Base-by-base conservation (phyloP, 1,140 invertebrate species). In the Drosophila asahinai region DNA sequence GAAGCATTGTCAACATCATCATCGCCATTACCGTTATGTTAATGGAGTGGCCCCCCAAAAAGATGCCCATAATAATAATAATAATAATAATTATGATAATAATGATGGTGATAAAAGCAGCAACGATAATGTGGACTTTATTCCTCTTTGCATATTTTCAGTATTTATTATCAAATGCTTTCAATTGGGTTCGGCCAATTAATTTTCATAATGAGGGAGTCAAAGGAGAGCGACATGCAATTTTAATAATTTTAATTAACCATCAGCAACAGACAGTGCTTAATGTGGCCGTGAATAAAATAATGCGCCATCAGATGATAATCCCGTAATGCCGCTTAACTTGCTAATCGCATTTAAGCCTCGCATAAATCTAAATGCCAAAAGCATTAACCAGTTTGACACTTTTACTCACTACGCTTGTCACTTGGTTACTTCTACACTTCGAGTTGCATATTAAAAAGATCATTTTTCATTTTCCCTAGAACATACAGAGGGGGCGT, bases 201-300 rank as follows among this genome's bases (percentile, higher is more conserved):
- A 80, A 89, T 83, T 83, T 83, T 57, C 77, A 74, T 73, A 79
- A 80, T 45, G 59, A 73, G 27, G 5, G 27, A 30, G 27, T 30
- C 52, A 40, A 43, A 59, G 27, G n/a, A 33, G 22, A 60, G 60
- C 45, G 55, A 51, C 58, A 65, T 86, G 70, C 65, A 67, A 86
- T 83, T 75, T 87, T 81, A 68, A 81, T 89, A 80, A 61, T 72
- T 87, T 84, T 89, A 83, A 87, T 84, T 84, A 90, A 84, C 77
- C 82, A 66, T 74, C 79, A 58, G 43, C 42, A 12, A 43, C 51
- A 78, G 49, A 63, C 54, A 68, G 63, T 45, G 55, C 55, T 77
- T 82, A 81, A 78, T 86, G 55, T 27, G 55, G 52, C 61, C 59
- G 17, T 33, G 48, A 59, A 36, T 59, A 55, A 57, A 57, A 57